Percentiles rank a stretch among this genome's conserved stretches.
Conservation (phyloP, 2,888 invertebrate species). For the Caradrina clavipalpis region DNA sequence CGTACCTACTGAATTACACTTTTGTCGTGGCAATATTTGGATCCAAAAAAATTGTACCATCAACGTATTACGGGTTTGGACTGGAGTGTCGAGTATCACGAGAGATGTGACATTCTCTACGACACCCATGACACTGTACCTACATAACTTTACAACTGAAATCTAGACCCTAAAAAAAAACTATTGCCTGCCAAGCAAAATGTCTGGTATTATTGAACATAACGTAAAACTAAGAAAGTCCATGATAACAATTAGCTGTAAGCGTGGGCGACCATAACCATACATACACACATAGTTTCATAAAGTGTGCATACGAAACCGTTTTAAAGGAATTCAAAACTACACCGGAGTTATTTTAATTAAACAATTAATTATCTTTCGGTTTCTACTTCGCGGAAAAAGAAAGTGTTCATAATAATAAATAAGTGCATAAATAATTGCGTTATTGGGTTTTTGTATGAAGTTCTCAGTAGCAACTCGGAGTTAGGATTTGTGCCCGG, state of each 20-base stretch:
- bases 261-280: slow-evolving; percentile 14
- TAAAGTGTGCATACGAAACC: not conserved
- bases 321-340: slow-evolving; percentile 32
- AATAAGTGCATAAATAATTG: not conserved
- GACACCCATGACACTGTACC: no score
- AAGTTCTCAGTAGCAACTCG: no score
- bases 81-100: not conserved
- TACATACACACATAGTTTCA: not conserved
- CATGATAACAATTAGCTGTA: slow-evolving; percentile 22
- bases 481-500: no score
- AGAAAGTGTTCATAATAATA: slow-evolving; percentile 7
- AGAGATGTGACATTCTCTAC: no score
- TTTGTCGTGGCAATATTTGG: no score
- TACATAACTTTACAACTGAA: not conserved
- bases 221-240: slow-evolving; percentile 34
- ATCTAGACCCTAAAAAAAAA: not conserved
- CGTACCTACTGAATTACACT: no score
- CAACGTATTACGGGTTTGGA: not conserved
- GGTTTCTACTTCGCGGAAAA: slow-evolving; percentile 12
- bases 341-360: slow-evolving; percentile 45
- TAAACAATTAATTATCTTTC: slow-evolving; percentile 13
- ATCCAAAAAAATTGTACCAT: no score
- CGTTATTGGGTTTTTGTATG: no score
- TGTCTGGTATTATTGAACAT: not conserved
- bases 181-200: no score